Evolutionary conservation across 2,888 invertebrate genomes (phyloP), one percentile per base, ranked within the genome.

Genomic region (Drosophila pseudotalamancana): DNA sequence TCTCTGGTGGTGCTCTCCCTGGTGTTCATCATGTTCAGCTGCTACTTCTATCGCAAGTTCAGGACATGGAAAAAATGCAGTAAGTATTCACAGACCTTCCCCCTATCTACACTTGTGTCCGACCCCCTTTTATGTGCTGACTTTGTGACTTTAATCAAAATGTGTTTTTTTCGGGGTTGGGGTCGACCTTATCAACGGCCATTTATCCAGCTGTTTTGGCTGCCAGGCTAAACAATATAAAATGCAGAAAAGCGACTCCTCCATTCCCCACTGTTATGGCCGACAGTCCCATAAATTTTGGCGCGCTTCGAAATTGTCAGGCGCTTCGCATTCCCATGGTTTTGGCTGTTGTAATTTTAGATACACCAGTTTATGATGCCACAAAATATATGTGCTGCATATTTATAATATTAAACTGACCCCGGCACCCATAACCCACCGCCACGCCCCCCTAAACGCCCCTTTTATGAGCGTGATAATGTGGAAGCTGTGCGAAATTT

Each of bases 51-150:
- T 65, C 87, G 91, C 49, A 91, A 91, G 65, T 91, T 91, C 70
- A 87, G 89, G 59, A 89, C 91, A 82, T 91, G 91, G 91, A 91
- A 91, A 61, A 91, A 91, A 67, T 91, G 91, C 91, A 91, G 91
- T 91, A 90, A 91, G 91, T 91, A 87, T 35, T 18, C 40, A 37
- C 25, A 0, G 12, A 29, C 25, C 8, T 6, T 4, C 8, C 9
- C 18, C 3, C 32, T 6, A 3, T 19, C 29, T 25, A 16, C 6
- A 2, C 11, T n/a, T n/a, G 16, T 35, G 21, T 27, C 46, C 57
- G 35, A 37, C 54, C 9, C 27, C 18, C 39, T 46, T 56, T 34
- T 61, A 53, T 57, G 68, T 65, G 25, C 48, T 23, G 48, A 39
- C 48, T 46, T 42, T 53, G 39, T 61, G 73, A 57, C 65, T 74